Base-by-base conservation (phyloP, 2,888 invertebrate species). In the Maniola hyperantus region DNA sequence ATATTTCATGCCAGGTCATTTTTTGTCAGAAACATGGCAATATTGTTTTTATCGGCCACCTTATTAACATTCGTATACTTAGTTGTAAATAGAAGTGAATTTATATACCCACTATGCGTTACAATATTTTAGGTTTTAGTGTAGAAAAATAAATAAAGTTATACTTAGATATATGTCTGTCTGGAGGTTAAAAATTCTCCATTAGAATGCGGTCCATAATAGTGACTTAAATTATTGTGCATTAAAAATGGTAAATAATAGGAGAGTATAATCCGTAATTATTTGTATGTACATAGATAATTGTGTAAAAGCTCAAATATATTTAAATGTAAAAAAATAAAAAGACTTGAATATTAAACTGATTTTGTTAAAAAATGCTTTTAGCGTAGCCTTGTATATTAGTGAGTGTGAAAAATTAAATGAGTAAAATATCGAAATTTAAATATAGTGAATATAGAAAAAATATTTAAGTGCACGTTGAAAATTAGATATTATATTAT, bases 161-260 rank as follows among this genome's bases (percentile, higher is more conserved):
- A n/a, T n/a, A n/a, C n/a, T n/a, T n/a, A n/a, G n/a, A n/a, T 46
- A 50, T 36, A 18, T 66, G 51, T 64, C 59, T 63, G 62, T 62
- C 53, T 55, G 64, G 71, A 66, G 64, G 54, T 61, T 61, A 46
- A 51, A 64, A 68, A 57, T 60, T 67, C 69, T 71, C 88, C 81
- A 77, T 87, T 91, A 91, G 91, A 87, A 85, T 80, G 92, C 87
- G 92, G 92, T 91, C 92, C 92, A 92, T 87, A 84, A 79, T 91
- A 92, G 89, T 91, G 91, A 92, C 89, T 92, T 92, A 92, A 83
- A 85, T 83, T 26, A 26, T 26, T 84, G 88, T 90, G 89, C 88
- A 89, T 91, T 91, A 91, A 77, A 89, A 88, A 78, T 81, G 75
- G 80, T 84, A 83, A 83, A 82, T 85, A 85, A 87, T 85, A 82